Percentiles rank a stretch among this genome's conserved stretches.
These are phyloP conservation scores for Pantherophis guttatus DNA, from an alignment of 2,113 vertebrate genomes.

Conservation along the genomic window DNA sequence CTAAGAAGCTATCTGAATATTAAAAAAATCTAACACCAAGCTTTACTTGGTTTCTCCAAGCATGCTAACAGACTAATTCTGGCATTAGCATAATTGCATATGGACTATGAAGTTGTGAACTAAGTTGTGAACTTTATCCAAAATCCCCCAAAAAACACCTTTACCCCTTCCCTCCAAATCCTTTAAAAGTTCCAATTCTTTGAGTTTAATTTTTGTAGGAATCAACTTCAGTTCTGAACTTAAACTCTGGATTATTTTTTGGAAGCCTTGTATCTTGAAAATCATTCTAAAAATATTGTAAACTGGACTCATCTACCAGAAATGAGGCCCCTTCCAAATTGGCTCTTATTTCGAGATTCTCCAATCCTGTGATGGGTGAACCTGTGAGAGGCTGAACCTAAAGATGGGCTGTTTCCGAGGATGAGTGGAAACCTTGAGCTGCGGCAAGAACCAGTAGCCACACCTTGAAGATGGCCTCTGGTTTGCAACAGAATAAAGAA, in stretches of 20 bases:
- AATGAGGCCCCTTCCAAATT: not conserved
- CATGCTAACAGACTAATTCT: not conserved
- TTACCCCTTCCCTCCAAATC: not conserved
- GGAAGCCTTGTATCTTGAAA: not conserved
- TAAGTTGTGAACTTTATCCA: not conserved
- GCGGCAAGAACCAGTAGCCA: not conserved
- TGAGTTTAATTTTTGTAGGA: not conserved
- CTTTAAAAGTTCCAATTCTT: not conserved
- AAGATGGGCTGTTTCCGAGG: not conserved
- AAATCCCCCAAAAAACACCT: not conserved
- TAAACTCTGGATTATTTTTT: not conserved
- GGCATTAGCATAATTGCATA: not conserved
- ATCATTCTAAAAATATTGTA: not conserved
- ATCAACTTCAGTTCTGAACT: not conserved
- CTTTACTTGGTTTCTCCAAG: not conserved
- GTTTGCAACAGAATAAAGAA: not conserved
- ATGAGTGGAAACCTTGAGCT: not conserved
- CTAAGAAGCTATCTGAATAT: not conserved
- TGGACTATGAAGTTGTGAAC: not conserved
- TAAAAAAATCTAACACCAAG: not conserved
- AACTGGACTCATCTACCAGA: not conserved
- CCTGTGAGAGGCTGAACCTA: not conserved
- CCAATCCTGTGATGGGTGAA: not conserved
- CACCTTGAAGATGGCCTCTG: not conserved
- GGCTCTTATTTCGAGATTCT: not conserved